A percentile compares a stretch with the other conserved stretches of the same genome.
These are phyloP conservation scores for Gambelia wislizenii DNA, from an alignment of 2,797 vertebrate genomes.

Conservation along the genomic window DNA sequence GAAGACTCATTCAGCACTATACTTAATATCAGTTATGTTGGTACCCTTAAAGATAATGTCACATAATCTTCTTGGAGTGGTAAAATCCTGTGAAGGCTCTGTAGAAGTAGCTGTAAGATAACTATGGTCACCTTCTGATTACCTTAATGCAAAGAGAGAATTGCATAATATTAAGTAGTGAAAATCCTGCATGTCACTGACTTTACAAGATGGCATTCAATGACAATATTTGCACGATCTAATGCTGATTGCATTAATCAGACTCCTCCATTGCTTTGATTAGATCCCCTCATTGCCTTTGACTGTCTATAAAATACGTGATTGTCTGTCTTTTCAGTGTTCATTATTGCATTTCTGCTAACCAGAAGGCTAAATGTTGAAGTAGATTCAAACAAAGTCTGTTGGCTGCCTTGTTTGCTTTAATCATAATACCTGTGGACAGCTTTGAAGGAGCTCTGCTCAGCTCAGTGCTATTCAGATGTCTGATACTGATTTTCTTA, in stretches of 20 bases:
- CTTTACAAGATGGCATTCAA: constrained; percentile 88
- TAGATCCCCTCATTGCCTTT: constrained; percentile 82
- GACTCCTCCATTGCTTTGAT: constrained; percentile 81
- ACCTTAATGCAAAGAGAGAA: constrained; percentile 44
- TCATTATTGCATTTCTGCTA: constrained; percentile 77
- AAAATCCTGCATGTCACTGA: constrained; percentile 73
- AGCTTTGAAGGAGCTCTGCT: constrained; percentile 48
- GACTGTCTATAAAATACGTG: constrained; percentile 79
- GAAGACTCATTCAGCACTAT: background rate
- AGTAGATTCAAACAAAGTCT: constrained; percentile 68
- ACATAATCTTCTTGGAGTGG: constrained; percentile 3
- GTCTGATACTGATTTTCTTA: constrained; percentile 66
- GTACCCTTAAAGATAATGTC: background rate
- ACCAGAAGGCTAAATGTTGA: constrained; percentile 66
- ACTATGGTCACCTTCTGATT: constrained; percentile 48
- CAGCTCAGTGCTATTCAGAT: constrained; percentile 50
- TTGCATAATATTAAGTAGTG: constrained; percentile 47
- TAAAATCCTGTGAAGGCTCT: background rate
- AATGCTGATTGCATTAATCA: constrained; percentile 85
- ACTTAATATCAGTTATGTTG: background rate
- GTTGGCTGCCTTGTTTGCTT: constrained; percentile 69
- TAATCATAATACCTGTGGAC: constrained; percentile 59
- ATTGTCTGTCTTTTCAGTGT: constrained; percentile 75
- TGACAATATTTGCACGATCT: constrained; percentile 84
- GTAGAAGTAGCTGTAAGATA: background rate